Base-by-base conservation (phyloP, 2,797 vertebrate genomes). In the Haliaeetus albicilla region DNA sequence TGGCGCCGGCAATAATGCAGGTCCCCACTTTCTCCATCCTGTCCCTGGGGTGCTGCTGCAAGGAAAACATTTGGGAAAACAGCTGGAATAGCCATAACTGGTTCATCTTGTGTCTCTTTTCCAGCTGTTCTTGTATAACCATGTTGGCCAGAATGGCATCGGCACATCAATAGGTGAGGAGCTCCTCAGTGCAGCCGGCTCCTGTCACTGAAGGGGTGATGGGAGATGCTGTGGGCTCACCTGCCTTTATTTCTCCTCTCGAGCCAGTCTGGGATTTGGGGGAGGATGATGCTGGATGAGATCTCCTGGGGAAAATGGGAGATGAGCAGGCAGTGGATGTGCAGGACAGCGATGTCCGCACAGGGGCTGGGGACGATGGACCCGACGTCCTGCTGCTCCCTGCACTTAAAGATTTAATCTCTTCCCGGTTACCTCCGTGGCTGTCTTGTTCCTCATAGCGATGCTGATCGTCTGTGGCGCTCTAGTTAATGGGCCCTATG, bases 401-500 rank as follows among this genome's bases (percentile, higher is more conserved):
- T 28, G 37, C 49, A 6, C 39, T 78, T 24, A 43, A 83, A 46
- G 54, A 5, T 23, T 49, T 22, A 1, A 35, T 87, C 82, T 83
- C 68, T 83, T 9, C 54, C 53, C 0, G 27, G 71, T 35, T 33
- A 14, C 67, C 35, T 59, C 30, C 2, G 3, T 1, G 57, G 25
- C 46, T 2, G 0, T 31, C 59, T 22, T 9, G 3, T 28, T 6
- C 69, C 87, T 53, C 27, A 10, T 78, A 99, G 99, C 96, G 0
- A 99, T 99, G 99, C 98, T 99, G 92, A 97, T 99, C 31, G 5
- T 99, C 89, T 99, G 99, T 11, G 99, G 99, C 4, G 98, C 97
- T 28, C 98, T 99, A 84, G 99, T 99, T 37, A 99, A 99, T 0
- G 99, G 99, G 23, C 99, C 99, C 0, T 99, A 99, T 0, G 98